These are phyloP conservation scores for Triplophysa rosa DNA, from an alignment of 2,113 vertebrate species.

Conservation along the genomic window DNA sequence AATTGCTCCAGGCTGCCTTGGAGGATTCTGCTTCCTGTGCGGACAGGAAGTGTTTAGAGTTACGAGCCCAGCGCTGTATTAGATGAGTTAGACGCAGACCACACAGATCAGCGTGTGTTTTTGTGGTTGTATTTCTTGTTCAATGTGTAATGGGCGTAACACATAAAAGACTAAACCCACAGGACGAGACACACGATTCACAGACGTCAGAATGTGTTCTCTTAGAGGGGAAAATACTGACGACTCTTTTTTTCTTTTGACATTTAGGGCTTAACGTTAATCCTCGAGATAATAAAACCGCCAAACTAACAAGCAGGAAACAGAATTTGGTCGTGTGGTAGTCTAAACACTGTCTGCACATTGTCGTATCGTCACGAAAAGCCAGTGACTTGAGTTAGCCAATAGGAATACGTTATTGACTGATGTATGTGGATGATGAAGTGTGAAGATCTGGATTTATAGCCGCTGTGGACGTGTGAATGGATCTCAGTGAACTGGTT, in stretches of 20 bases:
- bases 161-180: conserved; percentile 9
- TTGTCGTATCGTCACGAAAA: too few relatives aligned
- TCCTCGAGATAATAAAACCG: not conserved
- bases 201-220: not conserved
- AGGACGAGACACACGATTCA: not conserved
- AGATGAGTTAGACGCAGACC: conserved; percentile 16
- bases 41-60: conserved; percentile 30
- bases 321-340: too few relatives aligned
- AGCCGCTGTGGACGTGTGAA: not conserved
- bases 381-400: not conserved
- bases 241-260: not conserved
- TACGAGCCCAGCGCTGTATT: conserved; percentile 12
- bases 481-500: not conserved
- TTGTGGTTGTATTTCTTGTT: conserved; percentile 1
- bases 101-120: conserved; percentile 10
- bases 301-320: not conserved
- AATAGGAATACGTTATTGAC: not conserved
- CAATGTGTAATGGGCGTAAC: not conserved
- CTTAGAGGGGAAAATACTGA: not conserved
- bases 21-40: conserved; percentile 33
- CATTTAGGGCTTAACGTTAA: not conserved
- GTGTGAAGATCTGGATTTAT: not conserved
- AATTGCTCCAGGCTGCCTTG: conserved; percentile 28
- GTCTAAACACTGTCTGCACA: too few relatives aligned
- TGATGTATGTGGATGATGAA: not conserved